phyloP scores from a whole-genome alignment of 37 sponge, comb jelly and placozoan species.

The Agelas oroides region DNA sequence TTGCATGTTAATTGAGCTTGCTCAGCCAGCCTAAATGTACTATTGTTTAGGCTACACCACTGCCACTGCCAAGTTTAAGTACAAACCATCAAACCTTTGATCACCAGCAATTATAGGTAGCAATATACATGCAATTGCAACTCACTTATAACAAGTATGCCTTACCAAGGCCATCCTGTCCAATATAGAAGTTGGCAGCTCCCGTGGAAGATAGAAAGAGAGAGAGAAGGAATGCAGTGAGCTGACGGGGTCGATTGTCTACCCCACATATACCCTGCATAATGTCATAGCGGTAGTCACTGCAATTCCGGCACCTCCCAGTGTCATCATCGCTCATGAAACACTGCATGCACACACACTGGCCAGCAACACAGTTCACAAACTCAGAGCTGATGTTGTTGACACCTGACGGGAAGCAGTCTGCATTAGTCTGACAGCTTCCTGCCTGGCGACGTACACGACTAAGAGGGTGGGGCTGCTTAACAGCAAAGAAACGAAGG shows the following conservation, averaged over 20 bases:
- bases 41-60: too few species aligned
- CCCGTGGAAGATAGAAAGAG: constrained; percentile 69
- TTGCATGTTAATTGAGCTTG: too few species aligned
- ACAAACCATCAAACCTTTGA: too few species aligned
- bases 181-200: constrained; percentile 92
- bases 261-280: neutral
- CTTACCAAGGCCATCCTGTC: constrained; percentile 63
- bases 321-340: constrained; percentile 15
- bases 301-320: constrained; percentile 24
- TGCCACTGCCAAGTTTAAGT: too few species aligned
- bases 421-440: constrained; percentile 13
- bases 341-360: constrained; percentile 63
- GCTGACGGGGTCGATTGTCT: constrained; percentile 44
- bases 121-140: too few species aligned
- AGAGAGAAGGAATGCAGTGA: constrained; percentile 67
- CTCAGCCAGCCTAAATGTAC: too few species aligned
- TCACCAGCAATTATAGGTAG: too few species aligned
- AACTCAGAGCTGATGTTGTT: neutral
- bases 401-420: constrained; percentile 49
- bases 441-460: neutral
- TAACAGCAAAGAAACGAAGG: too few species aligned
- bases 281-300: constrained; percentile 22
- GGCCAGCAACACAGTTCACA: constrained; percentile 21
- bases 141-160: neutral
- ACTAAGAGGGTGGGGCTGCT: too few species aligned